Conservation (phyloP, 2,113 vertebrate genomes). For the Pseudolaguvia tuberculata region DNA sequence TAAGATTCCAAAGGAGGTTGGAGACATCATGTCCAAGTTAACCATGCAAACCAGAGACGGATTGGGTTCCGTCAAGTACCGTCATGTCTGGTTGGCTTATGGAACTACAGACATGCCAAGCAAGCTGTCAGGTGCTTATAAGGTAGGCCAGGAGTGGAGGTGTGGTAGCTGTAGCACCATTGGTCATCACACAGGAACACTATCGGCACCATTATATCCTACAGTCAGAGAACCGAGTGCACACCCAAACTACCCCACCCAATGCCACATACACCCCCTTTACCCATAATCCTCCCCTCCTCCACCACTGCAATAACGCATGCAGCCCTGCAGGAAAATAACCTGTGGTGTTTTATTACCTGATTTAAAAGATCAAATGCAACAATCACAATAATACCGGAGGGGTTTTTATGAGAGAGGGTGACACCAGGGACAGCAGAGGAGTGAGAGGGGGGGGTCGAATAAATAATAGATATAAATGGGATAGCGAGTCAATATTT, state of each 20-base stretch:
- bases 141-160: neutral
- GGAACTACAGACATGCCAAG: too few relatives aligned
- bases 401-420: conserved; percentile 19
- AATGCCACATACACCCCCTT: conserved; percentile 16
- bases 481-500: conserved; percentile 59
- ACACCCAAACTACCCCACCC: neutral
- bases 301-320: conserved; percentile 56
- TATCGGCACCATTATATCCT: conserved; percentile 37
- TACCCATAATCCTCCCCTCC: conserved; percentile 33
- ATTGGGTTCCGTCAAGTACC: too few relatives aligned
- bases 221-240: conserved; percentile 26
- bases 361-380: conserved; percentile 42
- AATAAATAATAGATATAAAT: conserved; percentile 62
- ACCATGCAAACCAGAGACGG: too few relatives aligned
- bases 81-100: too few relatives aligned
- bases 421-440: conserved; percentile 36
- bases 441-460: conserved; percentile 50
- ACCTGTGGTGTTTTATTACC: conserved; percentile 59
- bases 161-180: conserved; percentile 28
- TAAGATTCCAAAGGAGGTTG: too few relatives aligned
- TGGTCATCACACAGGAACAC: conserved; percentile 39
- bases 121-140: conserved; percentile 43
- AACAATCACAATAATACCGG: conserved; percentile 53
- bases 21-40: too few relatives aligned
- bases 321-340: conserved; percentile 58